Conservation (phyloP, 2,888 invertebrate species). For the Matsumyia berberina region DNA sequence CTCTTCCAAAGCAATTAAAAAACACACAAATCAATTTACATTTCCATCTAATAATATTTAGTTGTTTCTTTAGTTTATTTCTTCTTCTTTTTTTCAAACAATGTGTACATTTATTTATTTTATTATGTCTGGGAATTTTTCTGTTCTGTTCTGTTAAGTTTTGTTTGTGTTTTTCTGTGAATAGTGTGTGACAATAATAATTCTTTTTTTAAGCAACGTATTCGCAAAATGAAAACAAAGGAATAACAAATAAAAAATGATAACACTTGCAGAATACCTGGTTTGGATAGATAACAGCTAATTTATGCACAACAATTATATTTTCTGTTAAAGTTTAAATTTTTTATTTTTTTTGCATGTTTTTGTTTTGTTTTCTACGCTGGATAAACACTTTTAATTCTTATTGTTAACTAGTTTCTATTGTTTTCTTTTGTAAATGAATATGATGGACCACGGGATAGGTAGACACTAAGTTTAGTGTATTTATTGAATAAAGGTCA, state of each 20-base stretch:
- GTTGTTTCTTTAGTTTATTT: not conserved
- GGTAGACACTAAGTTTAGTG: not conserved
- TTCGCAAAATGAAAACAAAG: conserved; percentile 2
- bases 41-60: conserved; percentile 15
- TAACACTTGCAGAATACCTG: not conserved
- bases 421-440: conserved; percentile 18
- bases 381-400: conserved; percentile 42
- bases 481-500: not conserved
- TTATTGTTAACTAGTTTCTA: conserved; percentile 39
- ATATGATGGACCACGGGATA: conserved; percentile 6
- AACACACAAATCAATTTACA: conserved; percentile 6
- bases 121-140: conserved; percentile 4
- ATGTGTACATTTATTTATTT: conserved; percentile 34
- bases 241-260: not conserved
- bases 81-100: conserved; percentile 21
- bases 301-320: conserved; percentile 43
- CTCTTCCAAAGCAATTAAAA: not conserved
- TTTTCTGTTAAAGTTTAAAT: conserved; percentile 25
- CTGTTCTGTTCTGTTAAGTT: conserved; percentile 5
- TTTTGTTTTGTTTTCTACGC: conserved; percentile 26
- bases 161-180: conserved; percentile 20
- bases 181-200: conserved; percentile 15
- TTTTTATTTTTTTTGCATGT: conserved; percentile 17
- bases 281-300: conserved; percentile 37
- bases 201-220: conserved; percentile 20